Conservation (phyloP, 2,888 invertebrate species). For the Brachyopa scutellaris region DNA sequence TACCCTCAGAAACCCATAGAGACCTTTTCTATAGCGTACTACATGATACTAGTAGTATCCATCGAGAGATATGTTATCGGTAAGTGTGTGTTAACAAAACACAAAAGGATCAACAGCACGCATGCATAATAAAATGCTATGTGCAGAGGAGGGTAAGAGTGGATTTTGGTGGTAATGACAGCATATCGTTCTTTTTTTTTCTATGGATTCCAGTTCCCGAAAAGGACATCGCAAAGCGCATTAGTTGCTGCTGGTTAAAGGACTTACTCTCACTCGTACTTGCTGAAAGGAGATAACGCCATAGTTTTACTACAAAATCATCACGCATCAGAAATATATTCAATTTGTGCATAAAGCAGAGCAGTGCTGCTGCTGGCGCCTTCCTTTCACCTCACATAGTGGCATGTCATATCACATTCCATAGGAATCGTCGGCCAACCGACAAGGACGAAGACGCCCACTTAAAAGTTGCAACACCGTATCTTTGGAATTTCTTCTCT, state of each 20-base stretch:
- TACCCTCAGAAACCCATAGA: too few relatives aligned
- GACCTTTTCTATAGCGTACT: too few relatives aligned
- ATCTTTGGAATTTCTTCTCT: background rate
- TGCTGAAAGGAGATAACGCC: background rate
- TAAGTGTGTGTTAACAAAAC: conserved; percentile 36
- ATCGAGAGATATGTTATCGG: conserved; percentile 6
- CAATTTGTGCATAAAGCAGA: conserved; percentile 1
- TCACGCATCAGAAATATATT: conserved; percentile 19
- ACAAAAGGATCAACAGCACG: conserved; percentile 45
- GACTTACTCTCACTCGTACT: background rate
- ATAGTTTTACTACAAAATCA: conserved; percentile 2
- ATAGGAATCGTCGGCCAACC: too few relatives aligned
- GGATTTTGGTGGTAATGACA: conserved; percentile 21
- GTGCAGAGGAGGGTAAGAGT: background rate
- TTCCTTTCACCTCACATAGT: background rate
- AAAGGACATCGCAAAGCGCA: conserved; percentile 20
- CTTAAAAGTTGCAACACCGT: background rate
- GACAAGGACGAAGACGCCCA: background rate
- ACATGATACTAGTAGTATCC: conserved; percentile 33
- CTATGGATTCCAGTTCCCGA: background rate
- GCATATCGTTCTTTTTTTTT: background rate
- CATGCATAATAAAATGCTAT: conserved; percentile 23
- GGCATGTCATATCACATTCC: background rate
- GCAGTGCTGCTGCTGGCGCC: background rate
- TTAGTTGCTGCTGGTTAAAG: background rate